Evolutionary conservation across 2,797 vertebrate species (phyloP), one percentile per base, ranked within the genome.

Genomic region (Enteromius paludinosus): DNA sequence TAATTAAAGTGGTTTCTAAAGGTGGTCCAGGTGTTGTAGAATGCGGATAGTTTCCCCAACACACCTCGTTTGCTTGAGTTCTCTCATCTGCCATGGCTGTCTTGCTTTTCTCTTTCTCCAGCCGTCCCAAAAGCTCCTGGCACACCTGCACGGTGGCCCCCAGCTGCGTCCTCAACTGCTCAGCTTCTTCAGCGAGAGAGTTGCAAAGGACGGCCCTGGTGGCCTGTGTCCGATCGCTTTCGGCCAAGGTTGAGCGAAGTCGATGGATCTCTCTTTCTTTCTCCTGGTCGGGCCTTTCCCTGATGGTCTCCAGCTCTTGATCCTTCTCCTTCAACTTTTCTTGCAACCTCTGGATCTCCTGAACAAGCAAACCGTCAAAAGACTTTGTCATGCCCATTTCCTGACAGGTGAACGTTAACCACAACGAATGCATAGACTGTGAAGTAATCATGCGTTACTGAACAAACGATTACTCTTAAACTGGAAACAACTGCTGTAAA

Each of bases 101-200:
- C 30, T n/a, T 87, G 11, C 65, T 89, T 84, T 93, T 95, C 43
- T 89, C 91, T 15, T 90, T 94, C 87, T 96, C 96, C 83, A 98
- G 91, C 79, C 95, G 91, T n/a, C 79, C 92, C 89, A 96, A 94
- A 85, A 99, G 94, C 20, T 96, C 96, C 85, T 97, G 96, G 85
- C 97, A 99, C 94, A 98, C 96, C 89, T 94, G 94, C 54, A 97
- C 96, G 0, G 96, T 98, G 35, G 95, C 88, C 0, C 94, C 93
- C 0, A 99, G 92, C 23, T 97, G 96, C 35, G 91, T 84, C 10
- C 95, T 95, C 20, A 99, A 95, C 88, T 96, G 94, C 15, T 96
- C 94, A 0, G 94, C 94, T 92, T 98, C 97, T 7, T 96, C 94
- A 0, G 91, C 94, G 88, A 98, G 90, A 0, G 97, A 97, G 7